Evolutionary conservation across 2,113 vertebrate species (phyloP), one percentile per base, ranked within the genome.

Genomic region (Albula goreensis): DNA sequence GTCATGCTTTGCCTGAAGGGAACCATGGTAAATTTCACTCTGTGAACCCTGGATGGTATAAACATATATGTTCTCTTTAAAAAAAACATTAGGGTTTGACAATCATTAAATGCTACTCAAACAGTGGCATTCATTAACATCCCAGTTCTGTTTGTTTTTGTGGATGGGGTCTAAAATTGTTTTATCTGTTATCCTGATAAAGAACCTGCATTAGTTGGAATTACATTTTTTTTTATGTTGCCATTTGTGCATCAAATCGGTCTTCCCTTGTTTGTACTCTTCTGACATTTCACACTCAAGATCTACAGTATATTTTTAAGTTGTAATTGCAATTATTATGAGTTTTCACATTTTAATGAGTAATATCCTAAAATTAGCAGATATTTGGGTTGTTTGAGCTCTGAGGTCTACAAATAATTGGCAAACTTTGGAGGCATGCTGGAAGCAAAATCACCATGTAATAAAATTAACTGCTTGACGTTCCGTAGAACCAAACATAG

Each of bases 341-440:
- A 7, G 78, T 60, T 22, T 41, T 63, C 53, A 17, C 52, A 85
- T 80, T 85, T 85, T 85, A 60, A 85, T 85, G 56, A 81, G 78
- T 78, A 74, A 82, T 66, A 78, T 25, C 53, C 85, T 50, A 56
- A 50, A 81, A 81, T 80, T 57, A 85, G 80, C 49, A 63, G 57
- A 51, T 86, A 81, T 74, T 85, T 74, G 74, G 78, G 83, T 87
- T 50, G 74, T 82, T 85, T 82, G 85, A 89, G 83, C 88, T 83
- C 53, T n/a, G 86, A 89, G 88, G 90, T 88, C 88, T 84, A 89
- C 89, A 92, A 91, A 92, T 94, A 93, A 93, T 93, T 92, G 85
- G 82, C 86, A 84, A 87, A 90, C 51, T 81, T 81, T 66, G 87
- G 74, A 85, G 89, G 82, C 89, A 84, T 74, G 89, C 91, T 92